These are phyloP conservation scores for Eulithis testata DNA, from an alignment of 2,888 invertebrate genomes.

Conservation along the genomic window DNA sequence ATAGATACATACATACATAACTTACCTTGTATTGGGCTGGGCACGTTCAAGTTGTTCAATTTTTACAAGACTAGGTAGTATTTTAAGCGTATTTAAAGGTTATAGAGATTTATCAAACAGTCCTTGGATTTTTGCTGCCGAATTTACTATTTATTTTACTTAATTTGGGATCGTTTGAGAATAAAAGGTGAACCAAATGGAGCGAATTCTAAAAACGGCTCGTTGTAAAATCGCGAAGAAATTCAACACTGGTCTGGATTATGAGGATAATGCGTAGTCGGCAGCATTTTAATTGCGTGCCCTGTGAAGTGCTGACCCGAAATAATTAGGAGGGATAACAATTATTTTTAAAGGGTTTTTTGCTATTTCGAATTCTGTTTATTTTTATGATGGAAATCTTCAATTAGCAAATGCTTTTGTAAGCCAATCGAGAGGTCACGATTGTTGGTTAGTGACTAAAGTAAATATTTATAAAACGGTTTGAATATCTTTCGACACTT, in stretches of 20 bases:
- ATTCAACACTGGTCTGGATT: conserved; percentile 49
- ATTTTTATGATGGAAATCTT: conserved; percentile 28
- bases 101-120: not conserved
- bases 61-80: too few species aligned
- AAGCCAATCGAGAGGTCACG: not conserved
- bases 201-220: conserved; percentile 50
- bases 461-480: not conserved
- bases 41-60: too few species aligned
- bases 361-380: conserved; percentile 35
- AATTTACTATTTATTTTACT: conserved; percentile 6
- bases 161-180: conserved; percentile 41
- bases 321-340: conserved; percentile 47
- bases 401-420: conserved; percentile 15
- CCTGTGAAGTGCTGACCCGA: conserved; percentile 48
- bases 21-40: too few species aligned
- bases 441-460: not conserved
- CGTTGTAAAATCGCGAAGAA: conserved; percentile 44
- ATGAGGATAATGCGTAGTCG: conserved; percentile 48
- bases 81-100: too few species aligned
- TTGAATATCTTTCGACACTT: not conserved
- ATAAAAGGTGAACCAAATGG: conserved; percentile 43
- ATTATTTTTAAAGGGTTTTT: conserved; percentile 40
- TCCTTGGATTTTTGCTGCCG: not conserved
- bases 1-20: too few species aligned
- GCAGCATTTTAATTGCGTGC: conserved; percentile 53